These are phyloP conservation scores for Dasyprocta punctata DNA, from an alignment of 2,113 vertebrate genomes.

Conservation along the genomic window DNA sequence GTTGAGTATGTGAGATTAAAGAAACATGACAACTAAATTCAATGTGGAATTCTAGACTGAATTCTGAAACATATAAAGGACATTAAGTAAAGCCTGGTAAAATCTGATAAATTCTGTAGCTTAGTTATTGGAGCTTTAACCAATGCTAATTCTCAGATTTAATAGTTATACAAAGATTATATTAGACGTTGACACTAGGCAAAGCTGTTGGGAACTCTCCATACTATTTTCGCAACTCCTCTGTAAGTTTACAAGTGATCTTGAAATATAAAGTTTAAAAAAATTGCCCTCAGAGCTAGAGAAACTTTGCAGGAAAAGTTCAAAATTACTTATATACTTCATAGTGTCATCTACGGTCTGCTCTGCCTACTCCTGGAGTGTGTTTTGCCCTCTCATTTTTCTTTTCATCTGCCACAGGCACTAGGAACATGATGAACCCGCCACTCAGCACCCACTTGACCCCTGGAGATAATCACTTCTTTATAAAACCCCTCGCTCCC, in stretches of 20 bases:
- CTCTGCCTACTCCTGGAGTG: no score
- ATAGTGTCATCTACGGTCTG: rapidly evolving
- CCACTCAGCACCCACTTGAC: not conserved
- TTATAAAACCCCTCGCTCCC: not conserved
- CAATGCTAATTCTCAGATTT: not conserved
- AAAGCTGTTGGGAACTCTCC: not conserved
- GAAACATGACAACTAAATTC: not conserved
- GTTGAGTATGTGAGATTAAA: not conserved
- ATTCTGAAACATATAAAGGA: not conserved
- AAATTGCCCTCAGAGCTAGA: not conserved
- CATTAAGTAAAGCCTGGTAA: not conserved
- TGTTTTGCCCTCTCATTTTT: not conserved
- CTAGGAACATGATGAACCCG: not conserved
- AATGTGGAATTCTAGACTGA: not conserved
- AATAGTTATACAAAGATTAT: not conserved
- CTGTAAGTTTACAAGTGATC: not conserved
- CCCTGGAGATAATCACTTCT: not conserved
- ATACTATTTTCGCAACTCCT: not conserved
- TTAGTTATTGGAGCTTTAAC: not conserved
- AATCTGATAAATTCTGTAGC: not conserved
- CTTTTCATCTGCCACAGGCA: not conserved
- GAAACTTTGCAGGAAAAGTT: not conserved
- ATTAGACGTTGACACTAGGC: not conserved
- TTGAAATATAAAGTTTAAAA: not conserved
- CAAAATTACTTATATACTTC: not conserved